These are phyloP conservation scores for Cyclargus thomasi DNA, from an alignment of 1,140 invertebrate genomes.

Conservation along the genomic window DNA sequence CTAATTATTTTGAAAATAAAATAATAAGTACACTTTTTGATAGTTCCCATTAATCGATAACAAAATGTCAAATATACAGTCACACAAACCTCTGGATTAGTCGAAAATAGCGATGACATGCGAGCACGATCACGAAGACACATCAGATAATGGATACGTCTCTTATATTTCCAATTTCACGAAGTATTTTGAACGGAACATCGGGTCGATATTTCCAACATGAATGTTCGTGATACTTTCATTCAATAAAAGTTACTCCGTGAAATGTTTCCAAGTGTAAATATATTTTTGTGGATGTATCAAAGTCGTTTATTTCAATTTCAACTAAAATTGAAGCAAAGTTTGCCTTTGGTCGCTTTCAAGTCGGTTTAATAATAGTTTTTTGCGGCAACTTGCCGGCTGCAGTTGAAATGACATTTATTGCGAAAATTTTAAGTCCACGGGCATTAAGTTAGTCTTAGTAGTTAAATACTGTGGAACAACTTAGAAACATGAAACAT, in stretches of 20 bases:
- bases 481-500: too few relatives aligned
- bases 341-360: neutral
- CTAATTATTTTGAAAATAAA: too few relatives aligned
- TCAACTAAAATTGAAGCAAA: neutral
- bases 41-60: too few relatives aligned
- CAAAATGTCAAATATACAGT: too few relatives aligned
- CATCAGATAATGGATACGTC: neutral
- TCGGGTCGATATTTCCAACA: neutral
- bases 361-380: constrained; percentile 1
- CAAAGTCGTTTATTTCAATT: constrained; percentile 3
- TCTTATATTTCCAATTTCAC: neutral
- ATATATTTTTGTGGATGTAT: neutral
- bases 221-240: neutral
- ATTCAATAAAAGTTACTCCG: neutral
- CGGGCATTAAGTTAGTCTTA: neutral
- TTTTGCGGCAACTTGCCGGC: neutral
- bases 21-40: too few relatives aligned
- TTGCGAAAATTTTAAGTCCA: neutral
- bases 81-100: too few relatives aligned
- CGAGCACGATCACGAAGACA: too few relatives aligned
- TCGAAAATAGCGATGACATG: too few relatives aligned
- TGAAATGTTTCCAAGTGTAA: neutral
- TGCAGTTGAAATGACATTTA: constrained; percentile 3
- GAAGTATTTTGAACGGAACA: neutral
- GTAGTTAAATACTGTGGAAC: neutral